phyloP scores from a whole-genome alignment of 2,797 vertebrate species.

The Prunella strophiata region DNA sequence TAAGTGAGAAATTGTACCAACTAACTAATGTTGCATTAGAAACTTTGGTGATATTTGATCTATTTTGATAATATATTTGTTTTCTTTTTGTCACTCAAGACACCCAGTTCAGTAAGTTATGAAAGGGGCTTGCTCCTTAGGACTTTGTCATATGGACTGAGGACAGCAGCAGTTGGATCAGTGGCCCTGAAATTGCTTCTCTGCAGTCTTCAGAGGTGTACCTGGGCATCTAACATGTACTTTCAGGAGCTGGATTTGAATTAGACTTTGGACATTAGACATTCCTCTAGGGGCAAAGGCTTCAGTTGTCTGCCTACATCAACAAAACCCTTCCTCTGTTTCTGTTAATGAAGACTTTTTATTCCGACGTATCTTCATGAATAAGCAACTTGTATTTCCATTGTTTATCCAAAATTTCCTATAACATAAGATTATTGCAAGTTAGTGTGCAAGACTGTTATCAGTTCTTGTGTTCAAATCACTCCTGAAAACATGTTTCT shows the following conservation, averaged over 20 bases:
- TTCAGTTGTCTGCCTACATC: not conserved
- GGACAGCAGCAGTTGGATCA: not conserved
- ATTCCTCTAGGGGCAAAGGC: not conserved
- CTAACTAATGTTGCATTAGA: not conserved
- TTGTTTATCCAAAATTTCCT: not conserved
- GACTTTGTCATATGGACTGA: rapidly evolving
- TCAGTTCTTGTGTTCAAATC: not conserved
- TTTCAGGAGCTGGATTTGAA: not conserved
- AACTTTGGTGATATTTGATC: not conserved
- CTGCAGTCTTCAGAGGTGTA: not conserved
- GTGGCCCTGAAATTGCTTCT: not conserved
- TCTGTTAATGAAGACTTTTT: not conserved
- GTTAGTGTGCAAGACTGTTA: not conserved
- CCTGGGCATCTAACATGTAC: not conserved
- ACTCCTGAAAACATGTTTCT: not conserved
- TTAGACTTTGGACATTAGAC: not conserved
- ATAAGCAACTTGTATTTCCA: not conserved
- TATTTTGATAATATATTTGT: not conserved
- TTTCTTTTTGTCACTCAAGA: not conserved
- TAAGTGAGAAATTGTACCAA: conserved; percentile 69
- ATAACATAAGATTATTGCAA: not conserved
- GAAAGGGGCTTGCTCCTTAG: not conserved
- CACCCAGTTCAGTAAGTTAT: not conserved
- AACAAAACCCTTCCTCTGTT: not conserved
- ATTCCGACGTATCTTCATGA: not conserved